Evolutionary conservation across 2,888 invertebrate species (phyloP).

Genomic region (Conistra vaccinii): DNA sequence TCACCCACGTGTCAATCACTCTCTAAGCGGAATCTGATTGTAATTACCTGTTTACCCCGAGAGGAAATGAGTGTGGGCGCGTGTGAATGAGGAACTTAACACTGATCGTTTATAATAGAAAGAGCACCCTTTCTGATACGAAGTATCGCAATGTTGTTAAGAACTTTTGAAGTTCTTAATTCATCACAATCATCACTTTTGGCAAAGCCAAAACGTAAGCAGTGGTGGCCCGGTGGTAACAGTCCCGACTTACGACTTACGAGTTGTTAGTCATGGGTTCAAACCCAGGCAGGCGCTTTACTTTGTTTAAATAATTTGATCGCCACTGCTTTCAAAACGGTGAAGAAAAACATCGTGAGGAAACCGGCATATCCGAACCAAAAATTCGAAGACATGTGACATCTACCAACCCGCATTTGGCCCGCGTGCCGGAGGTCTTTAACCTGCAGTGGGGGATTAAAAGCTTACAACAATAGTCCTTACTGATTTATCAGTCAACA

Average conservation of each 20-base stretch:
- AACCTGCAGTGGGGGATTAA: neutral
- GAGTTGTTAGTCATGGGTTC: too few relatives aligned
- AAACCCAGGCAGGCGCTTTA: too few relatives aligned
- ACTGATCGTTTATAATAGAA: neutral
- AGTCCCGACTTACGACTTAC: too few relatives aligned
- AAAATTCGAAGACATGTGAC: too few relatives aligned
- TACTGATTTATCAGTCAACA: neutral
- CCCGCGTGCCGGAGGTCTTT: too few relatives aligned
- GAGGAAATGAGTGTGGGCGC: constrained; percentile 31
- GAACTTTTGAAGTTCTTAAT: neutral
- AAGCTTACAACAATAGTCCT: neutral
- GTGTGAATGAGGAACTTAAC: constrained; percentile 3
- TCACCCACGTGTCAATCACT: constrained; percentile 33
- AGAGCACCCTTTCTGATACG: neutral
- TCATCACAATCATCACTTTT: neutral
- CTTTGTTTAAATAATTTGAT: too few relatives aligned
- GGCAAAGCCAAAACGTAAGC: neutral
- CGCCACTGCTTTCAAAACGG: too few relatives aligned
- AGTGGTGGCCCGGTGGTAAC: too few relatives aligned
- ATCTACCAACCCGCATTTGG: too few relatives aligned
- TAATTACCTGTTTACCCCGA: constrained; percentile 35
- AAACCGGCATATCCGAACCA: too few relatives aligned
- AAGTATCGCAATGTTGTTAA: neutral
- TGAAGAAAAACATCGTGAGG: too few relatives aligned
- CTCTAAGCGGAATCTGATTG: constrained; percentile 32